phyloP scores from a whole-genome alignment of 2,888 invertebrate species.

The Frankliniella intonsa region DNA sequence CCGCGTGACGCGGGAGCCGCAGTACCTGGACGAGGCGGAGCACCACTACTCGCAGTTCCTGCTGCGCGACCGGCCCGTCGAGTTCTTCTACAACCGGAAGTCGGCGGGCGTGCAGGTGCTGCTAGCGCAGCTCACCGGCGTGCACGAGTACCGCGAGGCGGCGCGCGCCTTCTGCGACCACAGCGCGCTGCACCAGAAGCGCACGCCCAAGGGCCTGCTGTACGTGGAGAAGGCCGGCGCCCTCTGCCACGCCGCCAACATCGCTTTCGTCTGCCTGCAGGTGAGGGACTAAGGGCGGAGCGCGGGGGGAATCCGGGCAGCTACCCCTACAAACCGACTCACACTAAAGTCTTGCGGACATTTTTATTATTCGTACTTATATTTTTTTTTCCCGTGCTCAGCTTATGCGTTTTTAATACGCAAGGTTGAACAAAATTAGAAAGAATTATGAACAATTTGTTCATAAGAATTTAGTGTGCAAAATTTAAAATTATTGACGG shows the following conservation, averaged over 20 bases:
- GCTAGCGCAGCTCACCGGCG: conserved; percentile 49
- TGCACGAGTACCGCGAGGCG: conserved; percentile 46
- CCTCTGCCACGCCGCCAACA: conserved; percentile 53
- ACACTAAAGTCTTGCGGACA: too few relatives aligned
- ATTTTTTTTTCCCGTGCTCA: too few relatives aligned
- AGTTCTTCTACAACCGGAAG: conserved; percentile 55
- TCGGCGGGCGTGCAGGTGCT: conserved; percentile 53
- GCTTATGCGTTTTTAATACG: too few relatives aligned
- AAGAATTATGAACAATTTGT: too few relatives aligned
- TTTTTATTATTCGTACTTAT: too few relatives aligned
- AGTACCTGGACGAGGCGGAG: conserved; percentile 51
- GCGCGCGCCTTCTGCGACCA: conserved; percentile 52
- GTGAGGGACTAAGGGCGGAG: conserved; percentile 40
- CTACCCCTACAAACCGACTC: too few relatives aligned
- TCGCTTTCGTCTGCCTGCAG: conserved; percentile 53
- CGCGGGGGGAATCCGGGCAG: too few relatives aligned
- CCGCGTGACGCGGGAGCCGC: conserved; percentile 50
- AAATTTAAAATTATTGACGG: too few relatives aligned
- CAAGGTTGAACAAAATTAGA: too few relatives aligned
- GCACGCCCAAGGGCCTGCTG: conserved; percentile 52
- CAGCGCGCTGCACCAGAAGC: conserved; percentile 47
- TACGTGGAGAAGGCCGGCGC: conserved; percentile 54
- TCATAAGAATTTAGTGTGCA: too few relatives aligned
- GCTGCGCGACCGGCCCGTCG: conserved; percentile 49
- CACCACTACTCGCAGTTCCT: conserved; percentile 50